Evolutionary conservation across 2,888 invertebrate genomes (phyloP), one percentile per base, ranked within the genome.

Genomic region (Cheilosia vernalis): DNA sequence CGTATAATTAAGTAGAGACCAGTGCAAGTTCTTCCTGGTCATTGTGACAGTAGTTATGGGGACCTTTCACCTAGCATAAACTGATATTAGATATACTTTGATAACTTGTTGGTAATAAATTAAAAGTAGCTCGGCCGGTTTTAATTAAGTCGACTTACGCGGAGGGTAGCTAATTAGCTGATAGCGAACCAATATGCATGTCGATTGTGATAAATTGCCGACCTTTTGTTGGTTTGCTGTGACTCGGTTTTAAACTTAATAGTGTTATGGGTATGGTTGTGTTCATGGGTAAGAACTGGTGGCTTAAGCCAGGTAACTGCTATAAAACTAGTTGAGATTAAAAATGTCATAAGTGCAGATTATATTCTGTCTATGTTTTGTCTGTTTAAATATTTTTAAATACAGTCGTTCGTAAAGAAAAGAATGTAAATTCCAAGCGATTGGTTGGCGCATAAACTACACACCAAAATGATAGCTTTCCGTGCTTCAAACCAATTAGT

Each of bases 1-100:
- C 51, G n/a, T 5, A 40, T 58, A 76, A 81, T 72, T 72, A 82
- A 53, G 66, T 70, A 82, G 64, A 70, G 77, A 60, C 58, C 60
- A 60, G 42, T 82, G 53, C 27, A 64, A 53, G 60, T 44, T 53
- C 21, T 77, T 69, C 66, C 80, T 74, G 64, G 58, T 27, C 40
- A 27, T 21, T 27, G 21, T 21, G 27, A 17, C 51, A 61, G 33
- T 13, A 6, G 33, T n/a, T n/a, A 9, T 24, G n/a, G 51, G 27
- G 21, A 53, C 30, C 19, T 44, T 56, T 42, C n/a, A 33, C n/a
- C 21, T n/a, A 5, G 1, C 15, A 21, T 13, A 21, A 51, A 24
- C 24, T 47, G 24, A 15, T 19, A 3, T 53, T 42, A 60, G 17
- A 33, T 2, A 19, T 27, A 47, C 10, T 27, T 19, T 30, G 4